Evolutionary conservation across 35 echinoderm and acorn worm genomes (phyloP).

Genomic region (Stichopus chloronotus): DNA sequence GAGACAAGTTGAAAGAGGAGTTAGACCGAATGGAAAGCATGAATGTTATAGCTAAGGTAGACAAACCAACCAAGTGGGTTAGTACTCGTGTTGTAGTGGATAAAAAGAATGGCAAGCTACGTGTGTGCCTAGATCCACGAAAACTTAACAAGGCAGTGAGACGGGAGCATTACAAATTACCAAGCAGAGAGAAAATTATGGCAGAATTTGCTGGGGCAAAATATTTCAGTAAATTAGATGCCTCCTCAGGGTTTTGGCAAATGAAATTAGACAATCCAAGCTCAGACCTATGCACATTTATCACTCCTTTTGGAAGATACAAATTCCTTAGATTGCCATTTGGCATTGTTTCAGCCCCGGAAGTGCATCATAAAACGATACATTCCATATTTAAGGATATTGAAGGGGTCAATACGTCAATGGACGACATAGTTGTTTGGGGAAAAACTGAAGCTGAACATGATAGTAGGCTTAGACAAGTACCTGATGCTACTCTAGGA

Average conservation of each 20-base stretch:
- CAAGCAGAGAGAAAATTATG: constrained; percentile 46
- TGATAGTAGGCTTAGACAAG: constrained; percentile 43
- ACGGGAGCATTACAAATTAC: constrained; percentile 67
- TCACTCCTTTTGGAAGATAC: constrained; percentile 73
- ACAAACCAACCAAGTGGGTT: constrained; percentile 64
- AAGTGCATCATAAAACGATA: constrained; percentile 51
- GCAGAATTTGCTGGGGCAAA: constrained; percentile 57
- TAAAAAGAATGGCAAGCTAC: constrained; percentile 64
- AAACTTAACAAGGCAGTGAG: constrained; percentile 60
- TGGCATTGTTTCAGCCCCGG: constrained; percentile 45
- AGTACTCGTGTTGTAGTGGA: constrained; percentile 8
- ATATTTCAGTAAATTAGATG: constrained; percentile 61
- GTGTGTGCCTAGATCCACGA: constrained; percentile 64
- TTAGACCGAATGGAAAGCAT: constrained; percentile 71
- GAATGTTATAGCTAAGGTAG: constrained; percentile 44
- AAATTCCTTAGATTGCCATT: constrained; percentile 69
- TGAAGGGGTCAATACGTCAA: constrained; percentile 35
- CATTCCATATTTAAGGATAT: neutral
- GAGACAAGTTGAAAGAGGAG: constrained; percentile 60
- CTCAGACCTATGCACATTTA: constrained; percentile 58
- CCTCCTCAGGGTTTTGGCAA: constrained; percentile 72
- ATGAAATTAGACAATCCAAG: constrained; percentile 60
- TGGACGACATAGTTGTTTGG: constrained; percentile 63
- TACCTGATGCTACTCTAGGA: neutral
- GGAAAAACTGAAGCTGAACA: constrained; percentile 40